Evolutionary conservation across 2,113 vertebrate species (phyloP).

Genomic region (Gobiocypris rarus): DNA sequence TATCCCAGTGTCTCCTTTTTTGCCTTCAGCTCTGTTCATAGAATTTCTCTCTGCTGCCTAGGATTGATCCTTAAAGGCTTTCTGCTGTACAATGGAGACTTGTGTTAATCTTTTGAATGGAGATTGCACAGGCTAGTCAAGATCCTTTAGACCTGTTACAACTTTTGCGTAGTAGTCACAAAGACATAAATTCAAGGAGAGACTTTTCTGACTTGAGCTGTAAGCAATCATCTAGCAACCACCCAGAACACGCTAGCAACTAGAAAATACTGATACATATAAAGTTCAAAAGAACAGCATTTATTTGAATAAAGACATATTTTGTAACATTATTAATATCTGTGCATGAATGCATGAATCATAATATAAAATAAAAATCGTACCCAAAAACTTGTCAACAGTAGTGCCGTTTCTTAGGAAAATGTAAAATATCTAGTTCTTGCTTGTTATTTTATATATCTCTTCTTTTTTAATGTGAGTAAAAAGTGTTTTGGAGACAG

Average conservation of each 20-base stretch:
- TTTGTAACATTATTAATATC: not conserved
- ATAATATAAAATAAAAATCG: too few relatives aligned
- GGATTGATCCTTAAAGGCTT: not conserved
- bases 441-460: not conserved
- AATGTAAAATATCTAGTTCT: not conserved
- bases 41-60: not conserved
- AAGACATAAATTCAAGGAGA: too few relatives aligned
- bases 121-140: not conserved
- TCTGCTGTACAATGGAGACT: not conserved
- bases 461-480: not conserved
- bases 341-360: not conserved
- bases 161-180: too few relatives aligned
- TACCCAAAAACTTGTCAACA: not conserved
- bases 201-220: too few relatives aligned
- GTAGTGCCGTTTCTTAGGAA: not conserved
- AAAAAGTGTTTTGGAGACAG: not conserved
- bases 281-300: not conserved
- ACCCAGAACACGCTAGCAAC: too few relatives aligned
- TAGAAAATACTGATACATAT: too few relatives aligned
- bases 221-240: too few relatives aligned
- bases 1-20: not conserved
- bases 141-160: not conserved
- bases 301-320: not conserved
- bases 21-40: slow-evolving; percentile 1
- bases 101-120: not conserved